Evolutionary conservation across 2,113 vertebrate species (phyloP).

Genomic region (Rattus norvegicus): GRCr8 NC_086021.1:34403001-34403500

Average conservation of each 20-base stretch:
- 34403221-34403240: not conserved
- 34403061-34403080: not conserved
- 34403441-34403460: too few species aligned
- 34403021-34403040: not conserved
- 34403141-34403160: not conserved
- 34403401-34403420: too few species aligned
- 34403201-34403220: not conserved
- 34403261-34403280: not conserved
- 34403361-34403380: too few species aligned
- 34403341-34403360: too few species aligned
- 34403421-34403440: too few species aligned
- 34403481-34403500: not conserved
- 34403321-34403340: too few species aligned
- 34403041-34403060: not conserved
- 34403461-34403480: not conserved
- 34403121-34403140: not conserved
- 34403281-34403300: not conserved
- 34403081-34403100: too few species aligned
- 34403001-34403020: not conserved
- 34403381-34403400: too few species aligned
- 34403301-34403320: too few species aligned
- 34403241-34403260: not conserved
- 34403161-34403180: not conserved
- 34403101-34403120: not conserved
- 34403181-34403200: not conserved